Base-by-base conservation (phyloP, 2,888 invertebrate species). In the Dryococelus australis region DNA sequence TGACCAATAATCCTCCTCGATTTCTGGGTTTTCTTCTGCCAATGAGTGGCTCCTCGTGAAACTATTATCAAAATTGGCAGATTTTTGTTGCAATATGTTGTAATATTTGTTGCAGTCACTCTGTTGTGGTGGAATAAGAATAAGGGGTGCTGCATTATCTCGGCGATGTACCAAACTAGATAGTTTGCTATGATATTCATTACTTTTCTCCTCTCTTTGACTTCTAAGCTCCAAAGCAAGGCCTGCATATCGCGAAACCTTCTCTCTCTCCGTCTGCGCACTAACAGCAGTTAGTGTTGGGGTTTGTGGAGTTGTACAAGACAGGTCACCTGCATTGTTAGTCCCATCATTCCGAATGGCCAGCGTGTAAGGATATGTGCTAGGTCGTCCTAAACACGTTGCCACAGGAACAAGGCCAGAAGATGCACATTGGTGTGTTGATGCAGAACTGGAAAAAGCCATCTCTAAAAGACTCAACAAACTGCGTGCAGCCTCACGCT, bases 401-500 rank as follows among this genome's bases (percentile, higher is more conserved):
- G 94, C 92, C 9, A 95, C 94, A 0, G 95, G 94, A 2, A 91
- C 89, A 51, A 91, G 90, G 16, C 91, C 91, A 65, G 90, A 90
- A 83, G 90, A 90, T 28, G 90, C 89, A 86, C 90, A 90, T 85
- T 90, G 90, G 86, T 83, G 28, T 24, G 16, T 83, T 85, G 89
- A 89, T 89, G 90, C 83, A 91, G 91, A 0, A 93, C 27, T 80
- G 27, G 51, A 85, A 24, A 79, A 90, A 27, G 92, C 93, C 88
- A 93, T 93, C 90, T 94, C 96, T 8, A 96, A 95, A 84, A 98
- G 93, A 65, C 97, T 96, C 80, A 98, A 92, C 88, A 98, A 93
- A 91, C 97, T 96, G 90, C 96, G 96, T 0, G 97, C 97, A 12
- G 97, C 97, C 93, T 97, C 97, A 90, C 97, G 97, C 92, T 97